phyloP scores from a whole-genome alignment of 2,113 vertebrate species.

The Planiliza haematocheilus region DNA sequence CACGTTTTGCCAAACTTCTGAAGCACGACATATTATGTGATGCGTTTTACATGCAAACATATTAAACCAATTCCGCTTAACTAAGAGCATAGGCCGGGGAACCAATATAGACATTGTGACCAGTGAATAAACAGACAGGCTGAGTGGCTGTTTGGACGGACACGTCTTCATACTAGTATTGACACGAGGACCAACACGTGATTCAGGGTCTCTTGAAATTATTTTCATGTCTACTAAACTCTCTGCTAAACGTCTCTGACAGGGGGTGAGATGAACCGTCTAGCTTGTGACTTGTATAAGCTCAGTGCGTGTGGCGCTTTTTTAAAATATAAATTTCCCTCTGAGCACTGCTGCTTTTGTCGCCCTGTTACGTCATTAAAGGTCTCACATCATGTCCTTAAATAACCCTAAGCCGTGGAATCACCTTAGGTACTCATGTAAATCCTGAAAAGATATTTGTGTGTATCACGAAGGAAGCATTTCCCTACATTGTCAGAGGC shows the following conservation, averaged over 20 bases:
- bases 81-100: not conserved
- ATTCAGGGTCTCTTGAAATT: slow-evolving; percentile 28
- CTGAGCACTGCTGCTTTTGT: not conserved
- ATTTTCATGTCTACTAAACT: slow-evolving; percentile 31
- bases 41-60: not conserved
- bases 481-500: not conserved
- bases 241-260: slow-evolving; percentile 38
- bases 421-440: slow-evolving; percentile 4
- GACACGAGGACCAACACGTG: slow-evolving; percentile 40
- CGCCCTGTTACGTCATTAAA: not conserved
- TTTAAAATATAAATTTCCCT: not conserved
- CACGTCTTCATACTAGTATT: slow-evolving; percentile 32
- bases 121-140: not conserved
- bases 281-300: slow-evolving; percentile 20
- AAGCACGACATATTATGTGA: not conserved
- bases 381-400: not conserved
- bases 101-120: not conserved
- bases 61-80: not conserved
- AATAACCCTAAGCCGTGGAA: not conserved
- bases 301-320: not conserved
- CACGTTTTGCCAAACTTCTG: slow-evolving; percentile 6
- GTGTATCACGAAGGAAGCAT: slow-evolving; percentile 1
- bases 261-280: slow-evolving; percentile 38
- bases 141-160: slow-evolving; percentile 30
- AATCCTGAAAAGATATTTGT: not conserved